Evolutionary conservation across 2,113 vertebrate genomes (phyloP), one percentile per base, ranked within the genome.

Genomic region (Nothoprocta perdicaria): DNA sequence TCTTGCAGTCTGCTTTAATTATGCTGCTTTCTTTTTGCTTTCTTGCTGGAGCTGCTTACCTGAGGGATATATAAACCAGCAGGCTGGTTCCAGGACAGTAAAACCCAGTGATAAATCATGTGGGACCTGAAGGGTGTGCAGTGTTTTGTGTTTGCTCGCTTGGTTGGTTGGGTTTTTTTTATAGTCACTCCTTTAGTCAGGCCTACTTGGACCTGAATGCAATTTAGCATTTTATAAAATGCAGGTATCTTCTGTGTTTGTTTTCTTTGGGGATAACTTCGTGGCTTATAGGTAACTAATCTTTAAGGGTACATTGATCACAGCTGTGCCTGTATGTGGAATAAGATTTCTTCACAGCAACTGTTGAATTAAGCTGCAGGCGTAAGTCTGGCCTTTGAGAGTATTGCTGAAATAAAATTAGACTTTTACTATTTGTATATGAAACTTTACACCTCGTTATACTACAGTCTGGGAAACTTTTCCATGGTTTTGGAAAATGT

Each of bases 301-400:
- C 80, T 77, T n/a, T 58, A 62, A 69, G 38, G 41, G 23, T 77
- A 12, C 73, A 60, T 86, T 61, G 89, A 29, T 93, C 67, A 43
- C 61, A 80, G 46, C 27, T 60, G 19, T 60, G 80, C n/a, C 29
- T 73, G 10, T 61, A 12, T 75, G 43, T 57, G 27, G 61, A 86
- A 71, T 62, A 92, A 63, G 80, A 50, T 43, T 80, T 85, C 91
- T 89, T 95, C 88, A 84, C 89, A 93, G 50, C 84, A 82, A 87
- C 41, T 38, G 22, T 85, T 90, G 81, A 74, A 74, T 86, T 90
- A 89, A 92, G 81, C 84, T 93, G 80, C 84, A 74, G 86, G 89
- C 92, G 4, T 50, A 79, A 76, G 78, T 50, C 78, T 87, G 71
- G 45, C 82, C 75, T 93, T 93, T 82, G 35, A 80, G 78, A 79